Percentiles rank a stretch among this genome's conserved stretches.
phyloP scores from a whole-genome alignment of 2,888 invertebrate genomes.

The Latrodectus elegans region DNA sequence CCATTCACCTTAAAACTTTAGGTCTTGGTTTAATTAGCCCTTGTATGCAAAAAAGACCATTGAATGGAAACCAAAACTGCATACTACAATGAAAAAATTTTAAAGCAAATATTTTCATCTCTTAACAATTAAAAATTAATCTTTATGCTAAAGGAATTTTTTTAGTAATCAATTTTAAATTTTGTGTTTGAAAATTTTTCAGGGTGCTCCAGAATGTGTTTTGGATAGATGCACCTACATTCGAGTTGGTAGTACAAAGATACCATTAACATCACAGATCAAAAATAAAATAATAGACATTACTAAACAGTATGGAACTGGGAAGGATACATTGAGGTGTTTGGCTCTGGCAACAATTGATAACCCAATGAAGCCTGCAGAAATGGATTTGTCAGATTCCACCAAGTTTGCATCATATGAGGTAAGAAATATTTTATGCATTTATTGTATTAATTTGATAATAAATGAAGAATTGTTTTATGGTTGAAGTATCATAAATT shows the following conservation, averaged over 20 bases:
- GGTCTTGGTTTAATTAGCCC: no score
- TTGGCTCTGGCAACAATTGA: slow-evolving; percentile 96
- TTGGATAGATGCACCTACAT: slow-evolving; percentile 98
- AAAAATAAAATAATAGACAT: slow-evolving; percentile 95
- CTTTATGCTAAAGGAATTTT: no score
- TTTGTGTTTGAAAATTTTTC: slow-evolving; percentile 25
- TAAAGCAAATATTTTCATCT: no score
- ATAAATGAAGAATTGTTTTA: no score
- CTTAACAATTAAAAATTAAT: no score
- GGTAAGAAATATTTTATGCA: slow-evolving; percentile 76
- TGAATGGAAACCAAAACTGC: no score
- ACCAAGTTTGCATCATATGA: slow-evolving; percentile 98
- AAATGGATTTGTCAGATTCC: slow-evolving; percentile 98
- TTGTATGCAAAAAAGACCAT: no score
- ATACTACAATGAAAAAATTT: no score
- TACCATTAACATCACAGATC: slow-evolving; percentile 90
- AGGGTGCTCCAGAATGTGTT: slow-evolving; percentile 98
- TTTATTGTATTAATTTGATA: no score
- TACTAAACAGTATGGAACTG: slow-evolving; percentile 96
- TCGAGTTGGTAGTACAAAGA: slow-evolving; percentile 92
- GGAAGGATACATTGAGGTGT: slow-evolving; percentile 96
- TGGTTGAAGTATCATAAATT: no score
- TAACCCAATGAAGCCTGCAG: slow-evolving; percentile 91
- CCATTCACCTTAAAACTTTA: no score
- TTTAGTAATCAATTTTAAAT: background rate